Base-by-base conservation (phyloP, 2,797 vertebrate species). In the Merluccius polli region DNA sequence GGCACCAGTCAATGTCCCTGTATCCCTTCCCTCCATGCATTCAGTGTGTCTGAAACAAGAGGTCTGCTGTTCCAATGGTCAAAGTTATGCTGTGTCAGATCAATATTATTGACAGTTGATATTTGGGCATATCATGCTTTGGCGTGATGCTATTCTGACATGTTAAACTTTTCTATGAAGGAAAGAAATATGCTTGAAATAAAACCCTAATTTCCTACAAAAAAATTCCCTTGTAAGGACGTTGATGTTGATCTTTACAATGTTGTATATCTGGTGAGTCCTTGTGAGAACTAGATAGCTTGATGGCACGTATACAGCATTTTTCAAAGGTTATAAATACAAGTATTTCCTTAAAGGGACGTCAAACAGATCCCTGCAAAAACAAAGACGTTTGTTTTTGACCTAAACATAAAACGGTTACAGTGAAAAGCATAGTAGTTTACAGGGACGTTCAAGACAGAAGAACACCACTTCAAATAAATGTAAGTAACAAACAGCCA, bases 1-100 rank as follows among this genome's bases (percentile, higher is more conserved):
- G 6, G 31, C 44, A 63, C 73, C 75, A 7, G 80, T 52, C n/a
- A 74, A 67, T 69, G 65, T 41, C 70, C 77, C 71, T 68, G 18
- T 68, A 16, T 44, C 70, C 10, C 48, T 24, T 59, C 33, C 1
- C n/a, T 41, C 52, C 48, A 0, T 79, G 44, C 31, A 29, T 71
- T 77, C 77, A 41, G 18, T 73, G 24, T 10, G 71, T 48, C 13
- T 2, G n/a, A 29, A 12, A 59, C 73, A 72, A 76, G 71, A 38
- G 73, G 15, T 21, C 15, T 4, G 76, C 12, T 35, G 10, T 67
- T 48, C 72, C 52, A 41, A 32, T 41, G 63, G 68, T 29, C 59
- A 27, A 12, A 10, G 65, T n/a, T 48, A 27, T 13, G 9, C 24
- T 48, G 38, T 63, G 3, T 35, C 32, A 44, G 35, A 48, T 65